A percentile compares a stretch with the other conserved stretches of the same genome.
Conservation (phyloP, 1,140 invertebrate genomes). For the Lithobius niger region DNA sequence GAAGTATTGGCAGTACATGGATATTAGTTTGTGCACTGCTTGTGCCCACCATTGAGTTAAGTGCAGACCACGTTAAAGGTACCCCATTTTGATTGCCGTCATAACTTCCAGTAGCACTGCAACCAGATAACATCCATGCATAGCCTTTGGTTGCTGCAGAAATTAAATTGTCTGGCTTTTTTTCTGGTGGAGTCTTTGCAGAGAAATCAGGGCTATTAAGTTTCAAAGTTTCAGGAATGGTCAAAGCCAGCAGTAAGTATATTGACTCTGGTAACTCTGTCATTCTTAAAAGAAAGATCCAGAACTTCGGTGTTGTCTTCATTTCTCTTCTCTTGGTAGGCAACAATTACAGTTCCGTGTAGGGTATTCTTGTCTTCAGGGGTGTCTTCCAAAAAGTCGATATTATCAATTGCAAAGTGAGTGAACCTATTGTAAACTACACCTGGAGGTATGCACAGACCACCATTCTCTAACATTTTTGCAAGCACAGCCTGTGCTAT, state of each 20-base stretch:
- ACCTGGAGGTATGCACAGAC: slow-evolving; percentile 1
- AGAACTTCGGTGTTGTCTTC: background rate
- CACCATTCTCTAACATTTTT: background rate
- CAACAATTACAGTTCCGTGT: slow-evolving; percentile 9
- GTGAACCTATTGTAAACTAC: slow-evolving; percentile 13
- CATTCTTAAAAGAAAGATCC: background rate
- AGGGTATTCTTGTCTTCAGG: slow-evolving; percentile 17
- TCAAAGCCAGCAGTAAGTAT: background rate
- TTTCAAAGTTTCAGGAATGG: too few species aligned
- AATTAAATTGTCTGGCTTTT: background rate
- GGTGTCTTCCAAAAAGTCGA: slow-evolving; percentile 29
- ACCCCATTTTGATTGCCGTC: too few species aligned
- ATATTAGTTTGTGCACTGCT: background rate
- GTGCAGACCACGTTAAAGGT: background rate
- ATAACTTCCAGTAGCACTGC: too few species aligned
- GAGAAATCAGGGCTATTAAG: background rate
- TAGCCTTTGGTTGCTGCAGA: background rate
- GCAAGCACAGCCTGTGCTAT: slow-evolving; percentile 8
- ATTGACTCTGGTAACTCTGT: background rate
- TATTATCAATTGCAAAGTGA: slow-evolving; percentile 25
- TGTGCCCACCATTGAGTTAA: background rate
- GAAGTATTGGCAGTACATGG: too few species aligned
- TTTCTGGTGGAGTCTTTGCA: background rate
- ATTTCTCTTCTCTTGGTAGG: background rate
- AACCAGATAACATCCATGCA: too few species aligned